phyloP scores from a whole-genome alignment of 2,113 vertebrate genomes.

The Cyphotilapia sp. region DNA sequence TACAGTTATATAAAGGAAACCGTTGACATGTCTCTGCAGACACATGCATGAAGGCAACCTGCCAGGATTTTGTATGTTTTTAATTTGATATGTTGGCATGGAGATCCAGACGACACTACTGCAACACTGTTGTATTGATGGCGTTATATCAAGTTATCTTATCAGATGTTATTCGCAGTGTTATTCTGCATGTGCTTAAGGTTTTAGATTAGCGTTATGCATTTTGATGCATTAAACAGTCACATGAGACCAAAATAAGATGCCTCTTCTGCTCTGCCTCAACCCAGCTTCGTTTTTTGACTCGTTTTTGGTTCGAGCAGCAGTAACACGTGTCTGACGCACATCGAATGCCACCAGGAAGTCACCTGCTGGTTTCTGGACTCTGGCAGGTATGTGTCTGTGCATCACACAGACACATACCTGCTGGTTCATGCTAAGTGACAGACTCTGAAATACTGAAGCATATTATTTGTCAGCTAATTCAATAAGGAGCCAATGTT shows the following conservation, averaged over 20 bases:
- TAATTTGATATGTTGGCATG: background rate
- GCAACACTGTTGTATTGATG: background rate
- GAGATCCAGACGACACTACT: background rate
- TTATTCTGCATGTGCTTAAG: background rate
- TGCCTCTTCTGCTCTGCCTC: rapidly evolving
- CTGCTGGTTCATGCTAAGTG: background rate
- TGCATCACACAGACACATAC: background rate
- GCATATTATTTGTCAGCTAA: background rate
- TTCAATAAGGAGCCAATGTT: background rate
- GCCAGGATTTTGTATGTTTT: background rate
- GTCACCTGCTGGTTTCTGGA: background rate
- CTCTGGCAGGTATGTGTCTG: background rate
- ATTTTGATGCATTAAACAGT: background rate
- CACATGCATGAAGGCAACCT: background rate
- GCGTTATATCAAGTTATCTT: background rate
- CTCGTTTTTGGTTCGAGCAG: background rate
- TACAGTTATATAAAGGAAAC: background rate
- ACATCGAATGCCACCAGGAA: background rate
- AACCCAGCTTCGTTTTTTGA: background rate
- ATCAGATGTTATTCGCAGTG: background rate
- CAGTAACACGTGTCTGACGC: background rate
- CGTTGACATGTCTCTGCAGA: rapidly evolving
- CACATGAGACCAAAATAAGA: background rate
- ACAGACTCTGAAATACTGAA: background rate
- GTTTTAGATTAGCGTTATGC: rapidly evolving